phyloP scores from a whole-genome alignment of 2,113 vertebrate species.

The Cisticola juncidis region DNA sequence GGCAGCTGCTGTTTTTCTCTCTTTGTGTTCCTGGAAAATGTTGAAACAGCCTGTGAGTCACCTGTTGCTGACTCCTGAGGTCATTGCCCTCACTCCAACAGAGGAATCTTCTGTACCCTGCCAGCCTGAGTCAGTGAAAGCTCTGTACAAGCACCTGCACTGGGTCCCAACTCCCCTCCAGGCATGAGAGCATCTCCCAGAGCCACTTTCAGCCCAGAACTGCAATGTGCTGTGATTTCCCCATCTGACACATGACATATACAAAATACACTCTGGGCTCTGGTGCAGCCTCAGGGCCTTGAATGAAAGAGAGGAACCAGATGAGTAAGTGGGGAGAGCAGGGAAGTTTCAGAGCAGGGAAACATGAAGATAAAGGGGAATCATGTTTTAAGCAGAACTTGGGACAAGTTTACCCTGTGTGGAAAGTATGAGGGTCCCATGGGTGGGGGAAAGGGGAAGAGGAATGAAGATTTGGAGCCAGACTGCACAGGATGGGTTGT shows the following conservation, averaged over 20 bases:
- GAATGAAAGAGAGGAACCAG: not conserved
- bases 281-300: not conserved
- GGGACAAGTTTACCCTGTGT: not conserved
- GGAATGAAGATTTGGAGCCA: not conserved
- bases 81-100: not conserved
- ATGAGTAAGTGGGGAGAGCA: not conserved
- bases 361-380: not conserved
- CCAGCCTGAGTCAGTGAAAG: not conserved
- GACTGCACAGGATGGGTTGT: not conserved
- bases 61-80: not conserved
- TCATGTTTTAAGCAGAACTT: not conserved
- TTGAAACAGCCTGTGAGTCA: not conserved
- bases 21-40: not conserved
- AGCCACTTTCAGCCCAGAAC: not conserved
- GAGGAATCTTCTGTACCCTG: not conserved
- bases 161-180: not conserved
- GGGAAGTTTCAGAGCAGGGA: not conserved
- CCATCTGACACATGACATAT: rapidly evolving
- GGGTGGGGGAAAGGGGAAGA: not conserved
- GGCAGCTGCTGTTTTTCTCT: not conserved
- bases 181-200: not conserved
- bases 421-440: not conserved
- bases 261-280: not conserved
- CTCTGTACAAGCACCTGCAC: not conserved
- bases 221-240: not conserved